These are phyloP conservation scores for Molanna angustata DNA, from an alignment of 2,888 invertebrate species.

Conservation along the genomic window DNA sequence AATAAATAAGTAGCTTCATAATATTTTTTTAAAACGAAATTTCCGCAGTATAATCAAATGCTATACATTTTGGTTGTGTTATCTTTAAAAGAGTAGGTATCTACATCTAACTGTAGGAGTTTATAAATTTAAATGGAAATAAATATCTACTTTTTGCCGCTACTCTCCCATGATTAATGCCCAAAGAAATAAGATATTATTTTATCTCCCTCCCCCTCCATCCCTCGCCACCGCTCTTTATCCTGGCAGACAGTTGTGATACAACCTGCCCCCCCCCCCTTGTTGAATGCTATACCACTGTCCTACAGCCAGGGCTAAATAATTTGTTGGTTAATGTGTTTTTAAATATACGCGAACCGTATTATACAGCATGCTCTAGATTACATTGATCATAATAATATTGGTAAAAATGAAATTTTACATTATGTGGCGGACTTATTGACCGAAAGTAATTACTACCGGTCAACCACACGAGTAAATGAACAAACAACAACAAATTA, in stretches of 20 bases:
- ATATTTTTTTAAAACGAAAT: not conserved
- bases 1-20: too few relatives aligned
- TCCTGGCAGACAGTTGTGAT: too few relatives aligned
- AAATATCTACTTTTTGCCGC: constrained; percentile 27
- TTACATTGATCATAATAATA: too few relatives aligned
- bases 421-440: too few relatives aligned
- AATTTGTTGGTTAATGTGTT: constrained; percentile 29
- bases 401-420: too few relatives aligned
- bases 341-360: constrained; percentile 30
- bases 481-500: too few relatives aligned
- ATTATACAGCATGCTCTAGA: too few relatives aligned
- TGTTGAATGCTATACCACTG: not conserved
- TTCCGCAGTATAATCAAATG: not conserved
- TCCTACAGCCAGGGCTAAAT: constrained; percentile 15
- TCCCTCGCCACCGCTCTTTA: constrained; percentile 7
- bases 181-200: constrained; percentile 30
- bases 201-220: constrained; percentile 24
- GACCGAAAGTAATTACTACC: too few relatives aligned
- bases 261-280: constrained; percentile 12
- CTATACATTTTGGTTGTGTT: constrained; percentile 8
- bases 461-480: too few relatives aligned
- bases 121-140: constrained; percentile 28
- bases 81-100: constrained; percentile 26
- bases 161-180: constrained; percentile 31
- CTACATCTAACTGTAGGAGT: constrained; percentile 14